Evolutionary conservation across 2,797 vertebrate species (phyloP), one percentile per base, ranked within the genome.

Genomic region (Anguilla megastoma): DNA sequence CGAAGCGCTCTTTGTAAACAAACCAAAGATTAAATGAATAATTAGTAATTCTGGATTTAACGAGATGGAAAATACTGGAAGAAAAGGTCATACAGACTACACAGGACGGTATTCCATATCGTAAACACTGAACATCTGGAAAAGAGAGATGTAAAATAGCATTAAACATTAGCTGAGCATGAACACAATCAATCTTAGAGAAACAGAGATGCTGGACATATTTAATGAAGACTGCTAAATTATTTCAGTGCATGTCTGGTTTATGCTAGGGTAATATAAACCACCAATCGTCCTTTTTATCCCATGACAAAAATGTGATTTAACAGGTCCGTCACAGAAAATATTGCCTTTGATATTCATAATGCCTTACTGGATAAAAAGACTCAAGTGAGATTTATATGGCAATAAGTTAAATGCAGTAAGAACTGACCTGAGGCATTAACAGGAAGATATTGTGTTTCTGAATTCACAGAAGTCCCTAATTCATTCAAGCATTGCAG

Each of bases 361-460:
- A 76, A 76, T 76, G 14, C 71, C 33, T 33, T 6, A 63, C 24
- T 76, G 71, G 9, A 12, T 36, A 3, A 33, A 76, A 76, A 18
- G 71, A 76, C 30, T 76, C 71, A 76, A 76, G 71, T 33, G 30
- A 36, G 71, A 76, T 76, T 76, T 76, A 5, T 36, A n/a, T 76
- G 30, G 30, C 30, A 76, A 76, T 76, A 33, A 14, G 30, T 76
- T 76, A 36, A 69, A 69, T 76, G 2, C 71, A 76, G 71, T 76
- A 76, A 16, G 14, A 76, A 76, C 18, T 76, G 4, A 76, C 33
- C 10, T 33, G 36, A 76, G 71, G 71, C 71, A 36, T 36, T 33
- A 33, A 76, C 71, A 76, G 27, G 71, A 76, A 76, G n/a, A 6
- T 69, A 69, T 9, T n/a, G 6, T 69, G 4, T n/a, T n/a, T 69